These are phyloP conservation scores for Merluccius polli DNA, from an alignment of 2,797 vertebrate species.

Conservation along the genomic window DNA sequence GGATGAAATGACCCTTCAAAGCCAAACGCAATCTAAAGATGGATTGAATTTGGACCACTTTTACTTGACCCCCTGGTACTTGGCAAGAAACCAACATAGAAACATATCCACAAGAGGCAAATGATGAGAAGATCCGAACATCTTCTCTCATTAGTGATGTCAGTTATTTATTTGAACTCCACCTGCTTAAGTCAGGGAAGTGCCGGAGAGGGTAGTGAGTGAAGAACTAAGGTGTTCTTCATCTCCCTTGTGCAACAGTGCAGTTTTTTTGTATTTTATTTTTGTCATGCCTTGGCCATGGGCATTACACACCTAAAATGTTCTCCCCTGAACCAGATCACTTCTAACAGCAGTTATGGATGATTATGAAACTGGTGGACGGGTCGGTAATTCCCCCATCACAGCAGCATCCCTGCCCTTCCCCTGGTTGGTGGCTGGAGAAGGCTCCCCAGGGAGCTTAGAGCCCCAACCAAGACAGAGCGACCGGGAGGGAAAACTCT, in stretches of 20 bases:
- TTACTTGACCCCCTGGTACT: slow-evolving; percentile 19
- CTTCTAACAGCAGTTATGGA: background rate
- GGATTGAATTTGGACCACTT: background rate
- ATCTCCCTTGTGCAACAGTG: background rate
- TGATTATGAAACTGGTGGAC: no score
- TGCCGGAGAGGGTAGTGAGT: slow-evolving; percentile 36
- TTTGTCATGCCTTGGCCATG: background rate
- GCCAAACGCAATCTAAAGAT: background rate
- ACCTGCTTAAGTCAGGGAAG: slow-evolving; percentile 36
- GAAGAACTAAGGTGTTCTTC: slow-evolving; percentile 21
- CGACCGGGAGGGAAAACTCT: slow-evolving; percentile 40
- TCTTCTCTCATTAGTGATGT: slow-evolving; percentile 41
- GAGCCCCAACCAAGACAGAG: slow-evolving; percentile 35
- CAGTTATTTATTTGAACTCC: slow-evolving; percentile 52
- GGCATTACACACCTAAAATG: background rate
- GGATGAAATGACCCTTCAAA: background rate
- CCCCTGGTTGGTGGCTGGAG: slow-evolving; percentile 1
- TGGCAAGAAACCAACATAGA: slow-evolving; percentile 30
- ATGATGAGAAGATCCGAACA: slow-evolving; percentile 36
- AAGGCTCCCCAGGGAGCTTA: slow-evolving; percentile 27
- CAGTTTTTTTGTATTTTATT: background rate
- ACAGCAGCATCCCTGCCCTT: slow-evolving; percentile 6
- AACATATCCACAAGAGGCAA: slow-evolving; percentile 44
- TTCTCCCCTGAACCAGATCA: background rate
- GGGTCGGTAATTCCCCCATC: background rate